Evolutionary conservation across 2,888 invertebrate species (phyloP).

Genomic region (Steinernema carpocapsae): DNA sequence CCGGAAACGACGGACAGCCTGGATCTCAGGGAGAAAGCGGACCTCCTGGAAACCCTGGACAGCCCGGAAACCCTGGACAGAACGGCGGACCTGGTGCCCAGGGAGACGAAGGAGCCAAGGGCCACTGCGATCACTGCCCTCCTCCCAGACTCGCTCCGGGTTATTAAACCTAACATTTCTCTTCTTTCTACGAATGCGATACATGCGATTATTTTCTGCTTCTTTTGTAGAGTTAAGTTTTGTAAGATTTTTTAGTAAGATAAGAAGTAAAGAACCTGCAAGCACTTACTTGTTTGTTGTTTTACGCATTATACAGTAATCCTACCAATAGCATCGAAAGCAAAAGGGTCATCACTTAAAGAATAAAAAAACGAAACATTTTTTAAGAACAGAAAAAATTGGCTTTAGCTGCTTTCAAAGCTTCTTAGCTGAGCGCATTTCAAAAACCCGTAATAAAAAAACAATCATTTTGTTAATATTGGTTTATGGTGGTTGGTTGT

Average conservation of each 20-base stretch:
- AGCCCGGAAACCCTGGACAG: slow-evolving; percentile 49
- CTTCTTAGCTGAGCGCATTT: too few relatives aligned
- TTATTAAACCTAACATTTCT: slow-evolving; percentile 39
- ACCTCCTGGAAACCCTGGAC: slow-evolving; percentile 47
- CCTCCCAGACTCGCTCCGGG: slow-evolving; percentile 51
- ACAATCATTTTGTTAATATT: too few relatives aligned
- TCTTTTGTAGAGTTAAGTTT: not conserved
- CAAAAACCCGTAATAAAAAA: too few relatives aligned
- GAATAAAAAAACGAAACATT: too few relatives aligned
- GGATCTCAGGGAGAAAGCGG: slow-evolving; percentile 40
- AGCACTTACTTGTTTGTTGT: not conserved
- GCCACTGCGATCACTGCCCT: slow-evolving; percentile 49
- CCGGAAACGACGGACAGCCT: slow-evolving; percentile 16
- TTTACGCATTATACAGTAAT: too few relatives aligned
- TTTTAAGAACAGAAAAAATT: too few relatives aligned
- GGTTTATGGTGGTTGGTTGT: too few relatives aligned
- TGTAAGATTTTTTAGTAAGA: not conserved
- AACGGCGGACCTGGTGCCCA: slow-evolving; percentile 46
- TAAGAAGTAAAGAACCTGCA: slow-evolving; percentile 18
- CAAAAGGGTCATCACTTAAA: not conserved
- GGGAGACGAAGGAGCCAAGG: slow-evolving; percentile 45
- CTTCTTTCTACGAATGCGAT: slow-evolving; percentile 15
- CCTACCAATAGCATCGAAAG: too few relatives aligned
- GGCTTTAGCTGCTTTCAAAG: not conserved
- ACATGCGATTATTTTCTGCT: slow-evolving; percentile 12